These are phyloP conservation scores for Delichon dasypus DNA, from an alignment of 2,797 vertebrate genomes.

Conservation along the genomic window DNA sequence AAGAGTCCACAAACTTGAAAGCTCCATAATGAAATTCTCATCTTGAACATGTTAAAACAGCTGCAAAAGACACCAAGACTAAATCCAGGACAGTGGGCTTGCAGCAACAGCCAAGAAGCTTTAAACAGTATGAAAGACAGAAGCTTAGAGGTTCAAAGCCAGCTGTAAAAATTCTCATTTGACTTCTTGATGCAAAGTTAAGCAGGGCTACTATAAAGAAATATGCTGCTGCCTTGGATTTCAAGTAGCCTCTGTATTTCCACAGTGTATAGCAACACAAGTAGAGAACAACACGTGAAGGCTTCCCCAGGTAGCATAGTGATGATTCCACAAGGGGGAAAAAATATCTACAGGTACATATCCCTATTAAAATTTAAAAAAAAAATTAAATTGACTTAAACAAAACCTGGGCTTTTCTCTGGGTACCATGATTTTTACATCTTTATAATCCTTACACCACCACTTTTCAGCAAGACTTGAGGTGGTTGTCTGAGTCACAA, in stretches of 20 bases:
- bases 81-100: background rate
- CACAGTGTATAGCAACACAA: background rate
- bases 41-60: background rate
- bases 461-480: background rate
- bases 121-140: conserved; percentile 3
- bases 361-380: background rate
- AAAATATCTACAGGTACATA: background rate
- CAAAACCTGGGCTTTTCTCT: background rate
- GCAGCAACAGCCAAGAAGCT: conserved; percentile 8
- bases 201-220: background rate
- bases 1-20: background rate
- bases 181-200: background rate
- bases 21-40: background rate
- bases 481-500: background rate
- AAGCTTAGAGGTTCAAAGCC: conserved; percentile 2
- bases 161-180: conserved; percentile 27
- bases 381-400: rapidly evolving
- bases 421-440: background rate
- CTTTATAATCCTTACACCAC: background rate
- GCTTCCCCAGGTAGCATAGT: background rate
- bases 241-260: background rate
- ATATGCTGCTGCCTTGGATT: background rate
- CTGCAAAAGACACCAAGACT: background rate
- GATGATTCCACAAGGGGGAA: background rate
- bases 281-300: background rate